Evolutionary conservation across 2,888 invertebrate species (phyloP), one percentile per base, ranked within the genome.

Genomic region (Tubulanus polymorphus): DNA sequence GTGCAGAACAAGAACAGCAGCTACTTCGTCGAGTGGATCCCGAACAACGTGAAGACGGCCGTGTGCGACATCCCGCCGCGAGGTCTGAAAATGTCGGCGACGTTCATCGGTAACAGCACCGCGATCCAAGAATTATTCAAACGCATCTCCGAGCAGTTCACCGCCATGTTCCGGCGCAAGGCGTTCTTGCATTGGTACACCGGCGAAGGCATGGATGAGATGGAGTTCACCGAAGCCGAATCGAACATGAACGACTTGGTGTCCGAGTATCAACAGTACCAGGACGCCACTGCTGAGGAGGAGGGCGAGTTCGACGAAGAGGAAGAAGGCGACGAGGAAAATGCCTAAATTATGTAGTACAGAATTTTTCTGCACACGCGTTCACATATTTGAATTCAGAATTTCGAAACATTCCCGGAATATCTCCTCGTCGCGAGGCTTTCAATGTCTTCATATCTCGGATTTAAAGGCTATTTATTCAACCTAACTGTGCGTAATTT

Each of bases 141-240:
- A 53, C 61, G 66, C 60, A 64, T 64, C 12, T 48, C 54, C 12
- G 63, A 63, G 48, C 60, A 63, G 54, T 66, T 63, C 50, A 68
- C 71, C 59, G 91, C 91, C 72, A 93, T 94, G 93, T 94, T 93
- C 85, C 86, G 92, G 66, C 87, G 93, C 68, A 94, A 94, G 81
- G 94, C 94, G 77, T 94, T 94, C 87, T 85, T 94, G 80, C 93
- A 94, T 84, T 94, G 94, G 93, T 95, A 93, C 83, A 93, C 93
- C 23, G 93, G 93, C 55, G 93, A 95, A 81, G 94, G 94, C 60
- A 94, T 94, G 94, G 93, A 94, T 81, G 93, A 93, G 82, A 89
- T 93, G 91, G 94, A 95, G 82, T 94, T 94, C 82, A 92, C 90
- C 55, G 93, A 94, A 76, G 94, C 94, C 0, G 93, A 94, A 81